These are phyloP conservation scores for Drosophila pectinifera DNA, from an alignment of 1,140 invertebrate species.

Conservation along the genomic window DNA sequence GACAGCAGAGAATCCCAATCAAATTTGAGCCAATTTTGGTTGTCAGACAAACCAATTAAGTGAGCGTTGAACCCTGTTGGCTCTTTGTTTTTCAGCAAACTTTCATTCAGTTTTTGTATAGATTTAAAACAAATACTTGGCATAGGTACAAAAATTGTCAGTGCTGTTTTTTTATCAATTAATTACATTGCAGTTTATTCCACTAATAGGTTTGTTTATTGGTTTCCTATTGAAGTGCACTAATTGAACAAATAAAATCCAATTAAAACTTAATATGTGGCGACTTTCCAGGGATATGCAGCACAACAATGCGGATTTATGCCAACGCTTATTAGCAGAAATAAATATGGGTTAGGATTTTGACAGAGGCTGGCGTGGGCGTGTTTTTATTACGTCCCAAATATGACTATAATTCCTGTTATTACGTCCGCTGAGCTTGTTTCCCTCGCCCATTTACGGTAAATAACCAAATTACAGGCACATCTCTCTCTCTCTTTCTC, in stretches of 20 bases:
- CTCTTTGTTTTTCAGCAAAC: slow-evolving; percentile 15
- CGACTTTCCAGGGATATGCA: background rate
- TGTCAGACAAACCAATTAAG: slow-evolving; percentile 53
- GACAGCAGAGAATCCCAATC: slow-evolving; percentile 17
- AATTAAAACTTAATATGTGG: too few relatives aligned
- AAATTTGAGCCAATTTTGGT: slow-evolving; percentile 43
- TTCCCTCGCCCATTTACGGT: slow-evolving; percentile 25
- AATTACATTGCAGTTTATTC: too few relatives aligned
- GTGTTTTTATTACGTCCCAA: slow-evolving; percentile 62
- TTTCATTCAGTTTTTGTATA: background rate
- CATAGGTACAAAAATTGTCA: too few relatives aligned
- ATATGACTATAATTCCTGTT: slow-evolving; percentile 65
- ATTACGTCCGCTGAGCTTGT: slow-evolving; percentile 51
- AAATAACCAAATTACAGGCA: slow-evolving; percentile 53
- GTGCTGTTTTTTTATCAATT: background rate
- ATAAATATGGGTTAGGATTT: slow-evolving; percentile 34
- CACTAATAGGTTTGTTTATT: background rate
- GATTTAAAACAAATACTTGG: background rate
- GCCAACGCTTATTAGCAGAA: background rate
- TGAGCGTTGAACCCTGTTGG: slow-evolving; percentile 55
- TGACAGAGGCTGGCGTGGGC: slow-evolving; percentile 31
- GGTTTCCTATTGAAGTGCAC: too few relatives aligned
- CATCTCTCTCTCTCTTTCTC: background rate
- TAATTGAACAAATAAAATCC: too few relatives aligned
- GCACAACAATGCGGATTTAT: background rate